Percentiles rank a stretch among this genome's conserved stretches.
phyloP scores from a whole-genome alignment of 92 coral and sea anemone genomes.

The Phymanthus crucifer region DNA sequence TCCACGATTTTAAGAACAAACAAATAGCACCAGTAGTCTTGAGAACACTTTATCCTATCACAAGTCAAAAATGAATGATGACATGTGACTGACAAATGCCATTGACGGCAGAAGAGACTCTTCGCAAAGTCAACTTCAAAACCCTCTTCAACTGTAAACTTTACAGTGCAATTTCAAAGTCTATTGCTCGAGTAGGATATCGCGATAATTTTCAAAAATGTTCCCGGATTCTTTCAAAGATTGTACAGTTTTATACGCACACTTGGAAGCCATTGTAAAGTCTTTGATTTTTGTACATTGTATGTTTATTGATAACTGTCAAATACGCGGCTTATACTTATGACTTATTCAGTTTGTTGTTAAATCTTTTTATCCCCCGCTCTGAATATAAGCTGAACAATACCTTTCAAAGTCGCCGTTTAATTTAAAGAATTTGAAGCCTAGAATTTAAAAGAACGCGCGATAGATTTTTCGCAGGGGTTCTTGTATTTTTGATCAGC shows the following conservation, averaged over 20 bases:
- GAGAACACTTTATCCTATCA: not conserved
- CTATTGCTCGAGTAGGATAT: not conserved
- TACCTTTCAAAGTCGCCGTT: not conserved
- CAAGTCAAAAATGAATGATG: not conserved
- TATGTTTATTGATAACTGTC: not conserved
- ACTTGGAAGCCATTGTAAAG: not conserved
- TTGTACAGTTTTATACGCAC: not conserved
- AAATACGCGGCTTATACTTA: not conserved
- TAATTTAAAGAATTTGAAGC: not conserved
- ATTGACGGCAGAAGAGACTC: not conserved
- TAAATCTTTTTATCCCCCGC: not conserved
- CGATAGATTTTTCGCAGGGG: not conserved
- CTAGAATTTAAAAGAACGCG: not conserved
- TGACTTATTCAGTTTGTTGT: not conserved
- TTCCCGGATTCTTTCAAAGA: too few species aligned
- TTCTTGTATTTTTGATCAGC: not conserved
- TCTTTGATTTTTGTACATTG: not conserved
- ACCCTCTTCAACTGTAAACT: not conserved
- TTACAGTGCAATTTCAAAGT: not conserved
- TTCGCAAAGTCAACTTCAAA: not conserved
- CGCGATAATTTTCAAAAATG: not conserved
- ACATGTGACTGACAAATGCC: not conserved
- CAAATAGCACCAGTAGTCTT: not conserved
- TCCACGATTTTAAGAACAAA: not conserved
- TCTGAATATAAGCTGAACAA: not conserved